Evolutionary conservation across 2,888 invertebrate species (phyloP).

Genomic region (Eristalis arbustorum): DNA sequence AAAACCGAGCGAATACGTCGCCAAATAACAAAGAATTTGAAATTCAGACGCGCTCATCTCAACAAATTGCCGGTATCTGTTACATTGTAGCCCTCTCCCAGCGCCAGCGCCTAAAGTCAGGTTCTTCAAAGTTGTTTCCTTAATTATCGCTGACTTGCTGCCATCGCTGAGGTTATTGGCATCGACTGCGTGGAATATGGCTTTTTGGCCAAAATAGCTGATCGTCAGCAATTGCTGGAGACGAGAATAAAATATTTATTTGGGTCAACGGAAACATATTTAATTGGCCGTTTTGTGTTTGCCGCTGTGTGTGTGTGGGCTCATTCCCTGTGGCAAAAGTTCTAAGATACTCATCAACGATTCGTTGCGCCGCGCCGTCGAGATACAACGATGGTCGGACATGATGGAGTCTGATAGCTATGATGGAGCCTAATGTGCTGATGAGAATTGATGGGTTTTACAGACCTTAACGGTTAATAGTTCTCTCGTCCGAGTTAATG

Average conservation of each 20-base stretch:
- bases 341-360: background rate
- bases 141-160: constrained; percentile 35
- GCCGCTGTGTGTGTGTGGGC: no score
- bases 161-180: constrained; percentile 52
- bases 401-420: background rate
- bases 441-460: background rate
- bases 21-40: constrained; percentile 5
- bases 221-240: background rate
- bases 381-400: background rate
- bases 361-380: background rate
- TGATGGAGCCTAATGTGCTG: background rate
- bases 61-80: constrained; percentile 6
- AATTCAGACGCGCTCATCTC: background rate
- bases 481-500: background rate
- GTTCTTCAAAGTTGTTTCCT: constrained; percentile 48
- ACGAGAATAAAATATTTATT: constrained; percentile 55
- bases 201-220: background rate
- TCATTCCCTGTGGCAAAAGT: background rate
- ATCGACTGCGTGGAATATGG: background rate
- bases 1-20: constrained; percentile 19
- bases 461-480: background rate
- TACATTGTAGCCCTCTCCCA: constrained; percentile 3
- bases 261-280: constrained; percentile 56
- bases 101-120: constrained; percentile 8
- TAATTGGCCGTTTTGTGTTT: constrained; percentile 2